Conservation (phyloP, 2,113 vertebrate species). For the Calyptommatus sinebrachiatus region DNA sequence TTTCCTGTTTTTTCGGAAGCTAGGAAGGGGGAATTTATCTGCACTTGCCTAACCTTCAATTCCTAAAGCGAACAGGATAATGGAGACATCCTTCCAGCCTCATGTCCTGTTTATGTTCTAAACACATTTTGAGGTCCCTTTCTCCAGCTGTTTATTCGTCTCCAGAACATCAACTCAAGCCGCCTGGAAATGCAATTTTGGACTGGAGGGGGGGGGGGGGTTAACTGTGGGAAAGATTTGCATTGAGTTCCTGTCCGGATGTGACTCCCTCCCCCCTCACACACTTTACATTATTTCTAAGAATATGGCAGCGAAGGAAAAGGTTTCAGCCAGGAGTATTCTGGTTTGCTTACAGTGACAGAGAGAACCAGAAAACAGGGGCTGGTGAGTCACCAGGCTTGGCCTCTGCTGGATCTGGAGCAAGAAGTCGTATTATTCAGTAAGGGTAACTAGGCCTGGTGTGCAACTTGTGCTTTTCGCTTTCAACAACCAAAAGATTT, state of each 20-base stretch:
- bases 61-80: neutral
- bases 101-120: constrained; percentile 13
- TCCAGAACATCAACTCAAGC: neutral
- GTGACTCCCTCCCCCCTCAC: neutral
- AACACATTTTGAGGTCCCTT: neutral
- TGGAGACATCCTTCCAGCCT: neutral
- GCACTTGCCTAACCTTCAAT: neutral
- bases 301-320: neutral
- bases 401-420: neutral
- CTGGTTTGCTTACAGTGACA: neutral
- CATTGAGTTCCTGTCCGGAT: constrained; percentile 27
- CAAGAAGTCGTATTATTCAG: neutral
- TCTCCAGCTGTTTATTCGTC: neutral
- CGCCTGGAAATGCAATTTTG: neutral
- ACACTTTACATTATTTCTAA: constrained; percentile 10
- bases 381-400: neutral
- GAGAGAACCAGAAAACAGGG: neutral
- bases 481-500: neutral
- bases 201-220: neutral
- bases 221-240: constrained; percentile 24
- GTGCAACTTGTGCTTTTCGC: neutral
- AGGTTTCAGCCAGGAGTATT: neutral
- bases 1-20: neutral
- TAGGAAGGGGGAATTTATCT: neutral
- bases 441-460: too few relatives aligned